Evolutionary conservation across 2,113 vertebrate genomes (phyloP).

Genomic region (Chinchilla lanigera): DNA sequence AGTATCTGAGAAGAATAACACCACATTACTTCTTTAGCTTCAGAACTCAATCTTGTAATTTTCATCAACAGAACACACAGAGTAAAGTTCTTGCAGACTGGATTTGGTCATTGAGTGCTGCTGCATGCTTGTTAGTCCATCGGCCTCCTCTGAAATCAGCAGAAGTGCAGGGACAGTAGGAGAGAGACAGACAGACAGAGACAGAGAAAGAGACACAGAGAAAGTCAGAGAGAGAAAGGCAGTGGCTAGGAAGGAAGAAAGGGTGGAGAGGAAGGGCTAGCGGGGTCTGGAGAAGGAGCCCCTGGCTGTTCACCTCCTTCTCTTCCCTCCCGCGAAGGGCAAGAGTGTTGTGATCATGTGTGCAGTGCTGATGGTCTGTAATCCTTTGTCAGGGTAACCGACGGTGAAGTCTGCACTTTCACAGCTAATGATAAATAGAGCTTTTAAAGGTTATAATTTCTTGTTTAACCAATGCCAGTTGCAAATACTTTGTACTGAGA

Average conservation of each 20-base stretch:
- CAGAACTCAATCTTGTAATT: background rate
- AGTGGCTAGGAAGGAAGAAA: background rate
- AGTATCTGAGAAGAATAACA: conserved; percentile 21
- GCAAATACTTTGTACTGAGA: conserved; percentile 86
- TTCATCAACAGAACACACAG: background rate
- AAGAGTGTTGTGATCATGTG: conserved; percentile 34
- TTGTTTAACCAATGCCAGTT: conserved; percentile 86
- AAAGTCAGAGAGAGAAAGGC: background rate
- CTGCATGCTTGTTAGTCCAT: background rate
- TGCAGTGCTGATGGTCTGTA: conserved; percentile 63
- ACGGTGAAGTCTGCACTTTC: conserved; percentile 83
- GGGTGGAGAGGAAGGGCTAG: background rate
- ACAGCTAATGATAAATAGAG: conserved; percentile 85
- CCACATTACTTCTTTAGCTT: conserved; percentile 20
- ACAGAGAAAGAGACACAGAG: background rate
- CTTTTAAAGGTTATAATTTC: conserved; percentile 88
- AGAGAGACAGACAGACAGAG: background rate
- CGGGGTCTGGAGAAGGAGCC: conserved; percentile 47
- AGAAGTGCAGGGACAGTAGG: background rate
- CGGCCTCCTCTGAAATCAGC: background rate
- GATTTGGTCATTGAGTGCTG: background rate
- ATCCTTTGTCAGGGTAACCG: conserved; percentile 84
- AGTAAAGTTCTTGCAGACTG: fast-evolving
- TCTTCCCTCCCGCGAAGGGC: background rate
- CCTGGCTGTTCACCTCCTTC: background rate